Evolutionary conservation across 2,888 invertebrate species (phyloP), one percentile per base, ranked within the genome.

Genomic region (Metallyticus violacea): DNA sequence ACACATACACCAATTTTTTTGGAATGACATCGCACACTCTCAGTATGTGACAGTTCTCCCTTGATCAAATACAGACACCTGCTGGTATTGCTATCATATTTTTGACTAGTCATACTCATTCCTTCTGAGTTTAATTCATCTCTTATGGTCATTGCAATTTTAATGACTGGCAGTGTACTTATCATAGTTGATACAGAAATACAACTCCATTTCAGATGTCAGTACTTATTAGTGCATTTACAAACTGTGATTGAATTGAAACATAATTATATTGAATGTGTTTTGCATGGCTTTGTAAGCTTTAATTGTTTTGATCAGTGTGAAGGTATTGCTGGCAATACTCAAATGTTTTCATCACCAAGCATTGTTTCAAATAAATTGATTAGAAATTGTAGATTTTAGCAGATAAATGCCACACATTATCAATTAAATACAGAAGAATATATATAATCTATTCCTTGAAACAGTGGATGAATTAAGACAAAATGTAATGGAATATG

Each of bases 271-370:
- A 62, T 62, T 15, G 40, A 2, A 4, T 15, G 6, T 40, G 15
- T 62, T 28, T 80, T 27, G 6, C 15, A 4, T 28, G n/a, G 40
- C 81, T 26, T 81, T 81, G 40, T 30, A 7, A 25, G 81, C 81
- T 81, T 81, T 29, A 30, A 81, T 30, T 25, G 40, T 7, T 81
- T 82, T 22, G 22, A 27, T 79, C 22, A 40, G 27, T 22, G 7
- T 2, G 7, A 76, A 82, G 26, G 82, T 82, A 82, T 82, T 82
- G 82, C 82, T 82, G 82, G 82, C 82, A 82, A 82, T 82, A 82
- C 82, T 82, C 27, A 62, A 40, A 62, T 62, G 40, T 22, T 62
- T 62, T 62, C 15, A 62, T 62, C 40, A 62, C 15, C 15, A 62
- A 62, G 40, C n/a, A n/a, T n/a, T n/a, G n/a, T n/a, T n/a, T n/a